Evolutionary conservation across 2,113 vertebrate genomes (phyloP).

Genomic region (Ibidorhyncha struthersii): DNA sequence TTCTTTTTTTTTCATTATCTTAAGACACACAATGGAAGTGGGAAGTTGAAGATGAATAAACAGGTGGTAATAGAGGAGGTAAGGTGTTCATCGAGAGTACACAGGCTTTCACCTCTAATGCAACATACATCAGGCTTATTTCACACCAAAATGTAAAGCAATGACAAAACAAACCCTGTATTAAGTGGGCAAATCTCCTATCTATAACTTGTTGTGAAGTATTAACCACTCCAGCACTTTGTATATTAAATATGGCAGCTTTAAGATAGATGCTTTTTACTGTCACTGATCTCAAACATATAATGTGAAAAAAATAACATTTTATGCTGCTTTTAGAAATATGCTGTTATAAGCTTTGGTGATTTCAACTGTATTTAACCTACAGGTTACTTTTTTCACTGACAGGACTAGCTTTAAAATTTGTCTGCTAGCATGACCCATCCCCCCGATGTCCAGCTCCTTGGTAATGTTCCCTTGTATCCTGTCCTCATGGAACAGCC

Average conservation of each 20-base stretch:
- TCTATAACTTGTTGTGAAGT: neutral
- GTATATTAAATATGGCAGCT: neutral
- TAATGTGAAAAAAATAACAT: neutral
- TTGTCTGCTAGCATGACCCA: neutral
- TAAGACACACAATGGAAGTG: slow-evolving; percentile 57
- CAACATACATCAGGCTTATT: neutral
- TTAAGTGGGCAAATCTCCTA: neutral
- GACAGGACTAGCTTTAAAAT: neutral
- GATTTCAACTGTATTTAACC: neutral
- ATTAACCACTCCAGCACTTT: neutral
- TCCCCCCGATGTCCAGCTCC: neutral
- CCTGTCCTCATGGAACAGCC: neutral
- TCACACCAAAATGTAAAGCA: slow-evolving; percentile 1
- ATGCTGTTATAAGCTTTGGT: neutral
- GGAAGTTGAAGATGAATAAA: slow-evolving; percentile 53
- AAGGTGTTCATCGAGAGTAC: neutral
- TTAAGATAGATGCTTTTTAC: neutral
- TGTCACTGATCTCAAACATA: neutral
- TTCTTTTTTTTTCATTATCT: slow-evolving; percentile 51
- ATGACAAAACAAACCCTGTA: slow-evolving; percentile 7
- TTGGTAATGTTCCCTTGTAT: neutral
- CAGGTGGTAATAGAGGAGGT: slow-evolving; percentile 10
- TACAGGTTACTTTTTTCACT: neutral
- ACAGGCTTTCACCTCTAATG: neutral
- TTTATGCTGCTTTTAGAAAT: neutral